Base-by-base conservation (phyloP, 2,113 vertebrate species). In the Ctenomys sociabilis region DNA sequence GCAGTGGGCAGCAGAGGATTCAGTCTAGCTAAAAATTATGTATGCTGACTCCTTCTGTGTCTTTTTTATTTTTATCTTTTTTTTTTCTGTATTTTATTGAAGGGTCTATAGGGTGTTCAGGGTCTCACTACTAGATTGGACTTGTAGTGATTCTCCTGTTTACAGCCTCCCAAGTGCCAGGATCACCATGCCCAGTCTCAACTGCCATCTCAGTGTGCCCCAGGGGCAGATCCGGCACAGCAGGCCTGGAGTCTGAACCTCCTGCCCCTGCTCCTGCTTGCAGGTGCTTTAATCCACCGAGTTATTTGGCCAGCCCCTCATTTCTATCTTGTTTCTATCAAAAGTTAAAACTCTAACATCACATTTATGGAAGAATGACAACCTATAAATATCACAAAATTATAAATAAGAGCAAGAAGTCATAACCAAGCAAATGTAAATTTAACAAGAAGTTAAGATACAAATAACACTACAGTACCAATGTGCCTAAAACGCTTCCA, bases 381-480 rank as follows among this genome's bases (percentile, higher is more conserved):
- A 93, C n/a, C 54, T 68, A 64, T n/a, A 85, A 86, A 92, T 75
- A 86, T 57, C 24, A 45, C 21, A 78, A 37, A 84, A 64, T 32
- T 49, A 45, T 73, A 95, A 82, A 30, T 64, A 37, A 92, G 81
- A 94, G 80, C 64, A 88, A 80, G 26, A 91, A 82, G 37, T 91
- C 16, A 54, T 30, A 91, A 72, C 64, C 85, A 54, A 70, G 85
- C 68, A 90, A 93, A 68, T 28, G 17, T 40, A 91, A 68, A 64
- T 32, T 87, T 8, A 21, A 43, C 24, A 94, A 28, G 17, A 91
- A 70, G 64, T 89, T 40, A 66, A 61, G 59, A 82, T 21, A 17
- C 37, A 43, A 86, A 81, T 19, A 88, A 63, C 24, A 43, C 26
- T 7, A 14, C 28, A 21, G 37, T 2, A 57, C 5, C 16, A 40